phyloP scores from a whole-genome alignment of 1,140 invertebrate genomes.

The Magallana gigas region DNA sequence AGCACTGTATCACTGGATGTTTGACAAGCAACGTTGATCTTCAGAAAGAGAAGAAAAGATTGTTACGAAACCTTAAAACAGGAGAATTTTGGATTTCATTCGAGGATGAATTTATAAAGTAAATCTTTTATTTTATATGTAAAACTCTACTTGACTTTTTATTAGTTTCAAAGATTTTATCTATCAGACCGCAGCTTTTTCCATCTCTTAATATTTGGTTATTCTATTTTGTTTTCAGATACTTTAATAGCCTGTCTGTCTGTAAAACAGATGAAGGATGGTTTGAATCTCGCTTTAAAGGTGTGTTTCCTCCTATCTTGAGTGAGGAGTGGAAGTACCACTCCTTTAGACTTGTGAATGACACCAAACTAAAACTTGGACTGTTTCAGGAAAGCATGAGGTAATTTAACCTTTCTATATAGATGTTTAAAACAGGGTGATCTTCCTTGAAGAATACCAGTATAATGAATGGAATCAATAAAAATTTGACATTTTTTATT shows the following conservation, averaged over 20 bases:
- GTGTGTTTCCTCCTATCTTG: background rate
- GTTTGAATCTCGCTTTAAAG: constrained; percentile 10
- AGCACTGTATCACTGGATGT: constrained; percentile 10
- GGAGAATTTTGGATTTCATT: constrained; percentile 28
- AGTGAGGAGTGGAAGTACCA: background rate
- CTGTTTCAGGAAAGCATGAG: constrained; percentile 21
- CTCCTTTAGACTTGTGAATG: background rate
- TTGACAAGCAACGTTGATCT: background rate
- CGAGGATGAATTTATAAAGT: constrained; percentile 21
- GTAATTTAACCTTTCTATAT: background rate
- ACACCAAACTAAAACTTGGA: constrained; percentile 16
- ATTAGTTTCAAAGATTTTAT: too few species aligned
- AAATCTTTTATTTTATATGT: background rate
- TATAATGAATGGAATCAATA: too few species aligned
- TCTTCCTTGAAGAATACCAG: too few species aligned
- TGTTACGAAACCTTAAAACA: background rate
- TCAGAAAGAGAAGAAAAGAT: background rate
- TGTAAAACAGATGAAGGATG: background rate
- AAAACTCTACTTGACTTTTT: too few species aligned
- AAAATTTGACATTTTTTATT: too few species aligned
- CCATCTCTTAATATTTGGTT: background rate
- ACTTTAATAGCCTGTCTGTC: background rate
- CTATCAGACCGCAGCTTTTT: too few species aligned
- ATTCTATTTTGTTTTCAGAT: background rate
- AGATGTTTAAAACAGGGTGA: too few species aligned